A percentile compares a stretch with the other conserved stretches of the same genome.
phyloP scores from a whole-genome alignment of 2,888 invertebrate species.

The Marasmarcha lunaedactyla region DNA sequence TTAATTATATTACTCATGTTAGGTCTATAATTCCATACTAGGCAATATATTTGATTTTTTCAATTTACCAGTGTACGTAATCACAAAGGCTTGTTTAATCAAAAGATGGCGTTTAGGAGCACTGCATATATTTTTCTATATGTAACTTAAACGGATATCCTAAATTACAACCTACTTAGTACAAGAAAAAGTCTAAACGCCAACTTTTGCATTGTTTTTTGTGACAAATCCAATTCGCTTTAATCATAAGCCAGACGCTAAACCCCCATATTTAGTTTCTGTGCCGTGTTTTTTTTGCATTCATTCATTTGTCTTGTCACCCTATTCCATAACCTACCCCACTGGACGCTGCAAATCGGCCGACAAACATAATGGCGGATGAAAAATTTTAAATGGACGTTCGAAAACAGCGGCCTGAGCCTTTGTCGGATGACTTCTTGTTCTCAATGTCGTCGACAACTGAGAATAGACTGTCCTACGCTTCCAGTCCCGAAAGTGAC shows the following conservation, averaged over 20 bases:
- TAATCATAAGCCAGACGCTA: constrained; percentile 60
- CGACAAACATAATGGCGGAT: constrained; percentile 30
- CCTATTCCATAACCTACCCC: constrained; percentile 67
- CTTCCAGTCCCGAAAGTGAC: constrained; percentile 96
- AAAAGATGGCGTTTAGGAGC: too few species aligned
- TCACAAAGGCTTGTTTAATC: too few species aligned
- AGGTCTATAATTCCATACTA: too few species aligned
- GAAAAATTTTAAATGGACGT: constrained; percentile 27
- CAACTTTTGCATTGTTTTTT: too few species aligned
- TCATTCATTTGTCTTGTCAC: constrained; percentile 70
- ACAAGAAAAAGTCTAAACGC: too few species aligned
- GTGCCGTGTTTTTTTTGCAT: constrained; percentile 46
- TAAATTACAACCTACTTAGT: too few species aligned
- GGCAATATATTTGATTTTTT: too few species aligned
- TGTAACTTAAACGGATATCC: too few species aligned
- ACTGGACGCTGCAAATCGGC: constrained; percentile 41
- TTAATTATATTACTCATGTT: background rate
- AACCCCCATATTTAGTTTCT: constrained; percentile 41
- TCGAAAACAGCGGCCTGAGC: constrained; percentile 87
- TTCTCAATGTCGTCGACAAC: constrained; percentile 93
- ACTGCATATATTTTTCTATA: too few species aligned
- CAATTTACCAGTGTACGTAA: too few species aligned
- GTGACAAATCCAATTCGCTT: constrained; percentile 26
- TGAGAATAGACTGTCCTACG: constrained; percentile 90
- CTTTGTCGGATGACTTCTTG: constrained; percentile 97